Evolutionary conservation across 2,888 invertebrate genomes (phyloP), one percentile per base, ranked within the genome.

Genomic region (Platypus cylindrus): DNA sequence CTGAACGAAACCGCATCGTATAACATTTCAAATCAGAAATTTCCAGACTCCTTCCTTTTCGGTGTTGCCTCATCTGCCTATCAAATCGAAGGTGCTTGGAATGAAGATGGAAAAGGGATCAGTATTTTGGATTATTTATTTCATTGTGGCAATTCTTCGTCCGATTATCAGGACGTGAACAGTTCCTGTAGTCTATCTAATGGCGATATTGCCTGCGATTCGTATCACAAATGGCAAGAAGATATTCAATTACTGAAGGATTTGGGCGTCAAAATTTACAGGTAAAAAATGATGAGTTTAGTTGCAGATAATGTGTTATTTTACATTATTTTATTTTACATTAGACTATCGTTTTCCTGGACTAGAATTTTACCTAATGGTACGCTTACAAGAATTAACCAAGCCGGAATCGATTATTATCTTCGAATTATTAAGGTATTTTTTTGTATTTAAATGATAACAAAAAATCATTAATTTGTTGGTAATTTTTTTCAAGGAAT

Each of bases 191-290:
- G n/a, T n/a, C n/a, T n/a, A n/a, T n/a, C 67, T 30, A 77, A 69
- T 36, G 78, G 70, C 0, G 75, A 79, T 48, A 58, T 74, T 0
- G 71, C 78, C 0, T 71, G 72, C 34, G 75, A 79, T 53, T 76
- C 77, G 15, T 80, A 78, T 55, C 70, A 77, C 55, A 67, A 62
- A 47, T 72, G 68, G 53, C 64, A 65, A 47, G 68, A 73, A 24
- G 81, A 82, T 46, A 68, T 78, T 1, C 50, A 57, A 16, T 52
- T 76, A 27, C 48, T 79, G 36, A 66, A 64, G 37, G 52, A 66
- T 15, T 55, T 78, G 1, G 73, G 73, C 1, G 67, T 70, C 3
- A 47, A 60, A 30, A 65, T 64, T 51, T 75, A 75, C 54, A 47
- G 48, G 41, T 43, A 32, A 31, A 22, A 5, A 22, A n/a, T n/a